phyloP scores from a whole-genome alignment of 2,113 vertebrate genomes.

The Otis tarda region DNA sequence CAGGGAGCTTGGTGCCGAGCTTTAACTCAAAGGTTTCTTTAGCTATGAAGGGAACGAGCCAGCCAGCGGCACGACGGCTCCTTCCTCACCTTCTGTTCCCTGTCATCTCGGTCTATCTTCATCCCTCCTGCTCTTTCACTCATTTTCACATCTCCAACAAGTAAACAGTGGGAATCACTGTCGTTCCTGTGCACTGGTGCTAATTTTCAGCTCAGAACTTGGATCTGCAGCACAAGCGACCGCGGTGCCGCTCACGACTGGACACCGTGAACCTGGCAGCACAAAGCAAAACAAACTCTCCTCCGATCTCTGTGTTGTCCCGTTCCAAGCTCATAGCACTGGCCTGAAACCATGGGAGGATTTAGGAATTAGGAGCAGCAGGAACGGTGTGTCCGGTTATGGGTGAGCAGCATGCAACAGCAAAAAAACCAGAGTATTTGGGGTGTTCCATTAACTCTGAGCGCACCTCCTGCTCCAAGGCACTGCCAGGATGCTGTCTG shows the following conservation, averaged over 20 bases:
- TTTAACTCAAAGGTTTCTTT: neutral
- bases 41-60: neutral
- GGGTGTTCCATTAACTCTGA: neutral
- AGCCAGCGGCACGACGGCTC: neutral
- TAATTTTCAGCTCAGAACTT: neutral
- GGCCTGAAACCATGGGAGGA: neutral
- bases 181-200: rapidly evolving
- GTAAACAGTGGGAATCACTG: neutral
- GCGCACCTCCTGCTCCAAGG: neutral
- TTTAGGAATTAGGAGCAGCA: neutral
- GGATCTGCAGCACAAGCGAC: neutral
- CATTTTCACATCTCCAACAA: neutral
- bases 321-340: neutral
- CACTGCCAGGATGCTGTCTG: neutral
- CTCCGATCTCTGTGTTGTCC: neutral
- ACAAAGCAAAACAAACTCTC: neutral
- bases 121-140: neutral
- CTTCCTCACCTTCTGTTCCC: neutral
- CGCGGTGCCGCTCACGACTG: rapidly evolving
- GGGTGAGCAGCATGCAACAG: neutral
- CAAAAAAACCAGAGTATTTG: neutral
- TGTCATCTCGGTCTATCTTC: neutral
- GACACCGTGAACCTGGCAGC: too few species aligned
- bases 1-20: neutral
- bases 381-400: rapidly evolving